phyloP scores from a whole-genome alignment of 2,888 invertebrate genomes.

The Drosophila barbarae region DNA sequence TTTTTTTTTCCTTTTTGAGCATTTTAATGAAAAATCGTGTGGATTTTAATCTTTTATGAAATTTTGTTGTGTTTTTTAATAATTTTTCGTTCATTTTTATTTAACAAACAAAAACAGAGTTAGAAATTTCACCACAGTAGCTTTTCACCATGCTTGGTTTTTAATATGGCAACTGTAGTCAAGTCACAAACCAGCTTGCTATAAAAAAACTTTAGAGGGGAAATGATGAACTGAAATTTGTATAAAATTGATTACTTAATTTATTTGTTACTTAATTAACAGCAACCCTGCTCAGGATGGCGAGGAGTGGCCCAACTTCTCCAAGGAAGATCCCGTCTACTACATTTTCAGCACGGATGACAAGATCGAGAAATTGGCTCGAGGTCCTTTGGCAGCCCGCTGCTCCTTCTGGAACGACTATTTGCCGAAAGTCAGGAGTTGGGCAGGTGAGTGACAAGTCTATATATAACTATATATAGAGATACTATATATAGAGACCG shows the following conservation, averaged over 20 bases:
- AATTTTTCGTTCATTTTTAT: too few species aligned
- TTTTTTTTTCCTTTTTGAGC: too few species aligned
- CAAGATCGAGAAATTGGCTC: slow-evolving; percentile 82
- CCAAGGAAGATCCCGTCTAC: slow-evolving; percentile 91
- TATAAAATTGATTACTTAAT: not conserved
- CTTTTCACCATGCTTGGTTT: slow-evolving; percentile 34
- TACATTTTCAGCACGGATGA: slow-evolving; percentile 93
- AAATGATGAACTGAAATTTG: not conserved
- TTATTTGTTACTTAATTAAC: not conserved
- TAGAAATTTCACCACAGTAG: not conserved
- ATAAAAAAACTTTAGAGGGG: slow-evolving; percentile 7
- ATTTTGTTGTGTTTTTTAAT: too few species aligned
- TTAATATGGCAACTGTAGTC: slow-evolving; percentile 17
- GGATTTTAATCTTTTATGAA: too few species aligned
- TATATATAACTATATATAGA: not conserved
- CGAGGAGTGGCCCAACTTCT: slow-evolving; percentile 92
- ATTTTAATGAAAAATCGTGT: too few species aligned
- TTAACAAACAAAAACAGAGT: too few species aligned
- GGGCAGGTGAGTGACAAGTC: slow-evolving; percentile 82
- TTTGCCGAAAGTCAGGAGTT: slow-evolving; percentile 91
- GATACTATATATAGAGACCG: not conserved
- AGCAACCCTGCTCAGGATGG: slow-evolving; percentile 78
- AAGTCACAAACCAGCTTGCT: slow-evolving; percentile 1
- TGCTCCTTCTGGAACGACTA: slow-evolving; percentile 99
- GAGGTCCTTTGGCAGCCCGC: slow-evolving; percentile 89